Evolutionary conservation across 2,888 invertebrate species (phyloP), one percentile per base, ranked within the genome.

Genomic region (Galerucella nymphaeae): DNA sequence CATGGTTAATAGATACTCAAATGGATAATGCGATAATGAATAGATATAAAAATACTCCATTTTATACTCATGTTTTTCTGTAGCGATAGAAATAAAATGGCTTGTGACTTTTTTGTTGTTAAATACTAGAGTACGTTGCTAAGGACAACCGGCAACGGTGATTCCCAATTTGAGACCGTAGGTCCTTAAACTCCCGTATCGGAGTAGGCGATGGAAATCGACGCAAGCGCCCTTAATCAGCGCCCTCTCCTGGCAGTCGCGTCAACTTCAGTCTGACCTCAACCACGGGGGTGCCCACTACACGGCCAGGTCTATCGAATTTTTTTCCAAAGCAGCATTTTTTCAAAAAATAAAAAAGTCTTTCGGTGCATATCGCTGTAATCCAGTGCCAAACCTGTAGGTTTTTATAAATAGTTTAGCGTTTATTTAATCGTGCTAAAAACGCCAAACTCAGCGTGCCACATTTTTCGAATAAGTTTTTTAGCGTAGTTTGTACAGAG

Each of bases 211-310:
- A 75, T 70, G 62, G 70, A 72, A 68, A 61, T 64, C 66, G 70
- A 80, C 82, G 81, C 82, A 76, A 76, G 82, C 82, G 82, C 80
- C 48, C 38, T 18, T n/a, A 30, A 14, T 8, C 65, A 77, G 82
- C 84, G 85, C 82, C 85, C 77, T 80, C 85, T 82, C 69, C 76
- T 80, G 85, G 82, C 73, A 80, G 82, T 83, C 84, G 81, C 82
- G 77, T 69, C 78, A 85, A 86, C 80, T 80, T 77, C 81, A 85
- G 84, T 85, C 84, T 85, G 85, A 85, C 85, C 85, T 83, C 84
- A 85, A 84, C 83, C 80, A 80, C 82, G 83, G 84, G 82, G 72
- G 71, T 71, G 76, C 76, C 77, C 72, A 76, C 71, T 63, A 41
- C 66, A 71, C 75, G 74, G 70, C 76, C 70, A 76, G 76, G 76